A percentile compares a stretch with the other conserved stretches of the same genome.
Conservation (phyloP, 1,140 invertebrate species). For the Anadara kagoshimensis region DNA sequence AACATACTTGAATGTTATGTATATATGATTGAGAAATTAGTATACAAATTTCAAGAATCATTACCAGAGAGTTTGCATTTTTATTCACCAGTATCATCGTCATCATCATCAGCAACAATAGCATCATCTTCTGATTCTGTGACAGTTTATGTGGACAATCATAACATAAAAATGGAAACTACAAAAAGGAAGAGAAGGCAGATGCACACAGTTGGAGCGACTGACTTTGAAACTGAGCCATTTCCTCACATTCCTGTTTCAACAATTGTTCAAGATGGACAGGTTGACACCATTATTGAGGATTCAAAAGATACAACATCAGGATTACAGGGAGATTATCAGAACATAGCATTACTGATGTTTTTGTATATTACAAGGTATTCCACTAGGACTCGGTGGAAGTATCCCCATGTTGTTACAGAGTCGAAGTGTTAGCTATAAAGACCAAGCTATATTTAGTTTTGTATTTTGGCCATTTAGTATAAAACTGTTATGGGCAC, state of each 20-base stretch:
- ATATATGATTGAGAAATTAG: too few species aligned
- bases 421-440: constrained; percentile 80
- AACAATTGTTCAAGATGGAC: not conserved
- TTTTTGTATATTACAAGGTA: constrained; percentile 95
- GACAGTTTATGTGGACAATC: too few species aligned
- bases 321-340: constrained; percentile 54
- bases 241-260: constrained; percentile 52
- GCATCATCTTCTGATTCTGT: too few species aligned
- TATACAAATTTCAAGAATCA: too few species aligned
- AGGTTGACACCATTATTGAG: not conserved
- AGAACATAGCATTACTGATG: constrained; percentile 86
- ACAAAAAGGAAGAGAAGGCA: not conserved
- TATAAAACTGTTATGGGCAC: constrained; percentile 98
- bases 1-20: too few species aligned
- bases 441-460: constrained; percentile 94
- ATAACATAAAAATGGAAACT: not conserved
- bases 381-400: constrained; percentile 93
- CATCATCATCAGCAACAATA: too few species aligned
- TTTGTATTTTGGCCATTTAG: constrained; percentile 98
- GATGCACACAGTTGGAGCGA: constrained; percentile 28
- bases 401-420: constrained; percentile 97
- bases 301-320: not conserved
- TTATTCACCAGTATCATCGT: too few species aligned
- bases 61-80: too few species aligned
- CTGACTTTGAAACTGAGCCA: constrained; percentile 40